A percentile compares a stretch with the other conserved stretches of the same genome.
phyloP scores from a whole-genome alignment of 1,140 invertebrate species.

The Drosophila pallidifrons region DNA sequence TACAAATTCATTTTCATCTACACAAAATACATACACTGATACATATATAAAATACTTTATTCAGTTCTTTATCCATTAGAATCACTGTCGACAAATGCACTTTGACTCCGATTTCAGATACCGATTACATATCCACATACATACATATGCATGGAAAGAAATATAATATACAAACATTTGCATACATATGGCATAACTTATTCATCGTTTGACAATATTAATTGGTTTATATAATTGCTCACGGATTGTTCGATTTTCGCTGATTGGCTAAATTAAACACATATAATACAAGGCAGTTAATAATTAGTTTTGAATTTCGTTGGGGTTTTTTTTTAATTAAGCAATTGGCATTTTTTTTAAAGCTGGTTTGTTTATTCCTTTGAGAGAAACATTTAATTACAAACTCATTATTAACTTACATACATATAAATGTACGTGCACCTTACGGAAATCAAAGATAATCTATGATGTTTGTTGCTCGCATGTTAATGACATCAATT shows the following conservation, averaged over 20 bases:
- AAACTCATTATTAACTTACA: constrained; percentile 35
- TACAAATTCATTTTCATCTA: neutral
- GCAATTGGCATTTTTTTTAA: constrained; percentile 19
- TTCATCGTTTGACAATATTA: no score
- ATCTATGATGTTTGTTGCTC: neutral
- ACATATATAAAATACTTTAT: neutral
- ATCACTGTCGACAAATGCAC: neutral
- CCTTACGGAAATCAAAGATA: neutral
- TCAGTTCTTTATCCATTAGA: neutral
- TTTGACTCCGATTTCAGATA: no score
- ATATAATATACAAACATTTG: no score
- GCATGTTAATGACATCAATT: neutral
- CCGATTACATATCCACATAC: no score
- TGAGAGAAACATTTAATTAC: constrained; percentile 23
- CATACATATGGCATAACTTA: no score
- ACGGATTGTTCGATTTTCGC: no score
- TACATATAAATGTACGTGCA: neutral
- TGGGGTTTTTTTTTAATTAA: constrained; percentile 2
- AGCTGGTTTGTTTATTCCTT: constrained; percentile 40
- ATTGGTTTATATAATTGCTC: no score
- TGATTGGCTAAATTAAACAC: no score
- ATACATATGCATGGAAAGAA: no score
- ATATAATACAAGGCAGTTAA: no score
- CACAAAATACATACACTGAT: neutral
- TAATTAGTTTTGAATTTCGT: neutral